phyloP scores from a whole-genome alignment of 2,888 invertebrate genomes.

The Rugalucina vietnamica region DNA sequence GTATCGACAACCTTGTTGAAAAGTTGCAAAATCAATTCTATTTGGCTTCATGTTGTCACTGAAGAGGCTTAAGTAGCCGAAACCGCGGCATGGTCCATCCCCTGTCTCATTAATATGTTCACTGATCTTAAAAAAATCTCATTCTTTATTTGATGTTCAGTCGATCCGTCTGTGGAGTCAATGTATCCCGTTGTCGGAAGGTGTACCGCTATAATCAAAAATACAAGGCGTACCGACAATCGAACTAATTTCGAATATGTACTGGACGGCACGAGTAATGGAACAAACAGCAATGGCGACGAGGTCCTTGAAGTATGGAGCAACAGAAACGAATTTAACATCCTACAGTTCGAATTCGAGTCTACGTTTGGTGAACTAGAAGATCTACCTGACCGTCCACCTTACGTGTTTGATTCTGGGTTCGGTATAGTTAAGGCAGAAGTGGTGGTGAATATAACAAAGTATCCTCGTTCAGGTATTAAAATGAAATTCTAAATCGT shows the following conservation, averaged over 20 bases:
- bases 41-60: no score
- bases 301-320: slow-evolving; percentile 6
- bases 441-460: neutral
- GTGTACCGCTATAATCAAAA: slow-evolving; percentile 23
- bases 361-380: slow-evolving; percentile 17
- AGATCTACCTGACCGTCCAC: slow-evolving; percentile 32
- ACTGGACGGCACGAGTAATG: slow-evolving; percentile 42
- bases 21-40: no score
- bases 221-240: slow-evolving; percentile 19
- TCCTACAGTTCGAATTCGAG: slow-evolving; percentile 41
- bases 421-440: slow-evolving; percentile 34
- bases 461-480: neutral
- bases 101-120: no score
- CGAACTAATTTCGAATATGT: slow-evolving; percentile 17
- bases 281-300: no score
- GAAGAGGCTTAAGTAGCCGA: no score
- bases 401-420: slow-evolving; percentile 35
- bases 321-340: slow-evolving; percentile 48
- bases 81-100: no score
- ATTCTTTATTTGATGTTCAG: no score
- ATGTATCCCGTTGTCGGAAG: slow-evolving; percentile 37
- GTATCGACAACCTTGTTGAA: no score
- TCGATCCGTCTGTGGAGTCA: neutral
- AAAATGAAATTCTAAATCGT: no score
- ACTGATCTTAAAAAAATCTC: no score